A percentile compares a stretch with the other conserved stretches of the same genome.
phyloP scores from a whole-genome alignment of 2,113 vertebrate genomes.

The Cisticola juncidis region DNA sequence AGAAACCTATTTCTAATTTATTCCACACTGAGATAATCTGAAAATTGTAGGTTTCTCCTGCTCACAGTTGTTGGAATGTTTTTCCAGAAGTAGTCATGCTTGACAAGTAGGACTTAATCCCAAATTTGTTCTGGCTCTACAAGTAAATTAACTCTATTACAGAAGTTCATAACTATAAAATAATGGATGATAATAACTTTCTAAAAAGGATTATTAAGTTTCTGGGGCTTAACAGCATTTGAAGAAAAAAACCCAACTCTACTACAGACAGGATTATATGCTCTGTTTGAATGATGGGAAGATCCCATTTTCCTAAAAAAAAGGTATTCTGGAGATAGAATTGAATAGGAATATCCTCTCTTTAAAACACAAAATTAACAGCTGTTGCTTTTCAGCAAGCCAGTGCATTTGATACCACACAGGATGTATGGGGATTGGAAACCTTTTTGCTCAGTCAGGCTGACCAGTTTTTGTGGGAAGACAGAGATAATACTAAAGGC shows the following conservation, averaged over 20 bases:
- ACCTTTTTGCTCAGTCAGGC: background rate
- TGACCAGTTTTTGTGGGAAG: background rate
- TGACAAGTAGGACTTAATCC: background rate
- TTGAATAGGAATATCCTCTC: background rate
- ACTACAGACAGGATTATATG: background rate
- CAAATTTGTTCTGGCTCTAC: background rate
- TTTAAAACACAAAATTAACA: background rate
- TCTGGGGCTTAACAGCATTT: background rate
- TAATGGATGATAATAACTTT: background rate
- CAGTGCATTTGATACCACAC: accelerated
- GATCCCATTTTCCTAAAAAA: background rate
- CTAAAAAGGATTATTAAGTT: background rate
- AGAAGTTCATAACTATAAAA: background rate
- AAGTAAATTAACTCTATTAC: background rate
- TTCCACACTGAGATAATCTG: background rate
- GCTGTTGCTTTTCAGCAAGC: background rate
- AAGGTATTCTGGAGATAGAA: background rate
- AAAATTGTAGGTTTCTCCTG: constrained; percentile 19
- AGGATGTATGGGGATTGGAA: accelerated
- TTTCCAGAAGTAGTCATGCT: background rate
- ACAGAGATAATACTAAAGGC: background rate
- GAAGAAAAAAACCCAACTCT: background rate
- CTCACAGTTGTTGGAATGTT: background rate
- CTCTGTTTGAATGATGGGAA: background rate
- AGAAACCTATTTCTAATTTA: background rate